Conservation (phyloP, 2,113 vertebrate species). For the Sphyrna mokarran region DNA sequence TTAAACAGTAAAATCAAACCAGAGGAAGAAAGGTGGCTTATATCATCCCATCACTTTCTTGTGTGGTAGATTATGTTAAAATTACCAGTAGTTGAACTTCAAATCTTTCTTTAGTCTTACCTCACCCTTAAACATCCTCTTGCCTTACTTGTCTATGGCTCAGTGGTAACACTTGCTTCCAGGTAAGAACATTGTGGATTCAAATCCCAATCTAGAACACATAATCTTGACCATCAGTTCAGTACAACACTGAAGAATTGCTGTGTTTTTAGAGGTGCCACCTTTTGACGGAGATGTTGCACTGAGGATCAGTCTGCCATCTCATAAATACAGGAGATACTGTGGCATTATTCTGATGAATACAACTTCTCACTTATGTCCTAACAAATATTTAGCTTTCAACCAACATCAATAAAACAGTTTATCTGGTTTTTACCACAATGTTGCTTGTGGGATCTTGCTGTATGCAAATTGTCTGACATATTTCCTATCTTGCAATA, state of each 20-base stretch:
- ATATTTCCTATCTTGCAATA: background rate
- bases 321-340: background rate
- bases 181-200: background rate
- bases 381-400: background rate
- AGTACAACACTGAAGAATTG: background rate
- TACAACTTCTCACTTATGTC: background rate
- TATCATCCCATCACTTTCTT: background rate
- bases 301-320: background rate
- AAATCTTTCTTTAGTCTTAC: background rate
- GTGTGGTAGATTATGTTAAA: background rate
- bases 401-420: background rate
- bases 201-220: slow-evolving; percentile 13
- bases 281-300: background rate
- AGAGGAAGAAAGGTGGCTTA: background rate
- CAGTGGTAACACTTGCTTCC: background rate
- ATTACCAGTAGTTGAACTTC: background rate
- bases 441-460: background rate
- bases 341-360: background rate
- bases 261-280: background rate
- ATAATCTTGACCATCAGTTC: background rate
- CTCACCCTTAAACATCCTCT: background rate
- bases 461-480: background rate
- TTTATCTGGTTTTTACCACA: too few relatives aligned
- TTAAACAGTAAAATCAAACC: background rate
- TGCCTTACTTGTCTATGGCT: background rate